phyloP scores from a whole-genome alignment of 2,888 invertebrate genomes.

The Prenolepis imparis region DNA sequence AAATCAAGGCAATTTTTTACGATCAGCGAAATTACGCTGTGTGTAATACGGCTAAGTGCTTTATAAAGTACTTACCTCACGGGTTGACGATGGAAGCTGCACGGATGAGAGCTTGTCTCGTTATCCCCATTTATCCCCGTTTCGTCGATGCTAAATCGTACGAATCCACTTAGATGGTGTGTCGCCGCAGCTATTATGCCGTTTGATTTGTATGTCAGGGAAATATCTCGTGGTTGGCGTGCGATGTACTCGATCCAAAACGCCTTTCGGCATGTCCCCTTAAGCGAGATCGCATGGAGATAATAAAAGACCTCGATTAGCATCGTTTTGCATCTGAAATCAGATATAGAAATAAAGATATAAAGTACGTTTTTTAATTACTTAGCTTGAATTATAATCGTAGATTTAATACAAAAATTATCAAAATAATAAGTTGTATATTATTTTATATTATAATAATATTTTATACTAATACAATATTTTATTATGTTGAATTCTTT shows the following conservation, averaged over 20 bases:
- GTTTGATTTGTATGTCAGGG: constrained; percentile 24
- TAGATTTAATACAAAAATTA: not conserved
- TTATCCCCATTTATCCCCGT: constrained; percentile 28
- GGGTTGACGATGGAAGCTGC: not conserved
- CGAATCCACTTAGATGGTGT: constrained; percentile 1
- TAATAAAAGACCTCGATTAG: not conserved
- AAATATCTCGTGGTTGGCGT: not conserved
- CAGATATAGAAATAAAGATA: not conserved
- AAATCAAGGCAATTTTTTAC: constrained; percentile 67
- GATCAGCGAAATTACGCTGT: constrained; percentile 62
- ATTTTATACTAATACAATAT: too few species aligned
- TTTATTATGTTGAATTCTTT: not conserved
- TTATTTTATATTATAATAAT: not conserved
- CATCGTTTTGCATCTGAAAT: not conserved
- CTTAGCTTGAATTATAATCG: not conserved
- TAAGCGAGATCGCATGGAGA: not conserved
- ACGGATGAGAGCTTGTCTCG: not conserved
- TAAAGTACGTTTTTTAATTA: not conserved
- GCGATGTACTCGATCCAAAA: not conserved
- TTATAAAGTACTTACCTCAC: constrained; percentile 57
- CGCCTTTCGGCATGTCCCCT: not conserved
- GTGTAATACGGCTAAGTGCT: constrained; percentile 56
- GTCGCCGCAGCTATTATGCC: constrained; percentile 5
- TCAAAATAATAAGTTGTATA: not conserved
- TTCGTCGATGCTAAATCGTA: constrained; percentile 23